A percentile compares a stretch with the other conserved stretches of the same genome.
These are phyloP conservation scores for Galerucella nymphaeae DNA, from an alignment of 2,888 invertebrate species.

Conservation along the genomic window DNA sequence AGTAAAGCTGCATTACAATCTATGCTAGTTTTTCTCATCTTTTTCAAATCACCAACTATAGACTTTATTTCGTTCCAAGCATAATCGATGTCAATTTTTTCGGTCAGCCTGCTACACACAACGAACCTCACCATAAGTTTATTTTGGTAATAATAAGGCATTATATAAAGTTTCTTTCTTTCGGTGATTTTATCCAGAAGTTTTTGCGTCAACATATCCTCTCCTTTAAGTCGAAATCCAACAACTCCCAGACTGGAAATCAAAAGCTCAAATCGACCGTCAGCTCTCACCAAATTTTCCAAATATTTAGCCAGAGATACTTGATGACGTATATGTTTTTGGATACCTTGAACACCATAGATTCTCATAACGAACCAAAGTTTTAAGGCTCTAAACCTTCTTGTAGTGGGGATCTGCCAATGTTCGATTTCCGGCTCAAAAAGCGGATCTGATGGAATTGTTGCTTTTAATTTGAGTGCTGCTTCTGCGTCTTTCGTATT, in stretches of 20 bases:
- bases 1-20: slow-evolving; percentile 26
- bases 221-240: slow-evolving; percentile 88
- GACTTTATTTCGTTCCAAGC: slow-evolving; percentile 69
- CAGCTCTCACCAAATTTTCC: slow-evolving; percentile 75
- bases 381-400: slow-evolving; percentile 89
- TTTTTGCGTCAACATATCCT: slow-evolving; percentile 70
- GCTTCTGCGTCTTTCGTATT: slow-evolving; percentile 83
- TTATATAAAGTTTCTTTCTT: slow-evolving; percentile 83
- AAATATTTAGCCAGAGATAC: slow-evolving; percentile 82
- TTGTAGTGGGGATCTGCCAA: slow-evolving; percentile 88
- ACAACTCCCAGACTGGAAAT: slow-evolving; percentile 72
- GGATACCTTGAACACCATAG: slow-evolving; percentile 84
- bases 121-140: slow-evolving; percentile 83
- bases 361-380: slow-evolving; percentile 92
- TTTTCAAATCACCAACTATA: slow-evolving; percentile 23
- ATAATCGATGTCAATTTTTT: slow-evolving; percentile 76
- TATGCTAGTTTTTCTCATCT: slow-evolving; percentile 13
- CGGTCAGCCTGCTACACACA: slow-evolving; percentile 79
- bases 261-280: slow-evolving; percentile 83
- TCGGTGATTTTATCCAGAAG: slow-evolving; percentile 79
- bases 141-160: slow-evolving; percentile 78
- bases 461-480: slow-evolving; percentile 79
- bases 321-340: slow-evolving; percentile 80
- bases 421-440: slow-evolving; percentile 86
- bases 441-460: slow-evolving; percentile 33